A percentile compares a stretch with the other conserved stretches of the same genome.
These are phyloP conservation scores for Noctuana brunneofusca DNA, from an alignment of 2,888 invertebrate genomes.

Conservation along the genomic window DNA sequence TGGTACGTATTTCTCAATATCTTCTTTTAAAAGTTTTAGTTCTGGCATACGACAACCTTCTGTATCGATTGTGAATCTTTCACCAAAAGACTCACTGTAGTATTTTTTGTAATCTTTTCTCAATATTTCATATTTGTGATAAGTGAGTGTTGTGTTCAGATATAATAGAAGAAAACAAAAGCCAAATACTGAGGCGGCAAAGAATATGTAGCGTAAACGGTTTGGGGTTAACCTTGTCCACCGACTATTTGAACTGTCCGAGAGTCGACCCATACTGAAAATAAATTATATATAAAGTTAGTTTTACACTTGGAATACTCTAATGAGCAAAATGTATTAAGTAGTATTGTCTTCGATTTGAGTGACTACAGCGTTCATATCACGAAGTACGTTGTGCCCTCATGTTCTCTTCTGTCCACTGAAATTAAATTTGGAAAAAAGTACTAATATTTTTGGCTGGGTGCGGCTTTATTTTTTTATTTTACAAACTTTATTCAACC, in stretches of 20 bases:
- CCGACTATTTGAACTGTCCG: slow-evolving; percentile 32
- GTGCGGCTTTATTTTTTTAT: too few species aligned
- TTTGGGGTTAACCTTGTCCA: slow-evolving; percentile 37
- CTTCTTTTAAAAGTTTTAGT: slow-evolving; percentile 79
- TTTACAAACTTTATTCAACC: too few species aligned
- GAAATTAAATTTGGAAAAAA: too few species aligned
- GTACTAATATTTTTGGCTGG: too few species aligned
- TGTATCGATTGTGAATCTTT: slow-evolving; percentile 74
- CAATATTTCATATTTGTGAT: slow-evolving; percentile 25
- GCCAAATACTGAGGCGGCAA: slow-evolving; percentile 46
- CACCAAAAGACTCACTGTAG: slow-evolving; percentile 30
- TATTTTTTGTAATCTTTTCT: slow-evolving; percentile 20
- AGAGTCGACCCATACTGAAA: slow-evolving; percentile 44
- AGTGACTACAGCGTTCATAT: too few species aligned
- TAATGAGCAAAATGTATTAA: too few species aligned
- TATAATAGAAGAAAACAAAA: slow-evolving; percentile 48
- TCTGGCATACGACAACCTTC: slow-evolving; percentile 85
- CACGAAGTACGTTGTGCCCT: too few species aligned
- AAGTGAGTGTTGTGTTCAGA: slow-evolving; percentile 37
- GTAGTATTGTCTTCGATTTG: too few species aligned
- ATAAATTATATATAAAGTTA: slow-evolving; percentile 31
- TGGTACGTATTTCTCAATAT: slow-evolving; percentile 70
- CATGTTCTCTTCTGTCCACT: too few species aligned
- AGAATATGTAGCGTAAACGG: slow-evolving; percentile 48
- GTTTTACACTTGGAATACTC: not conserved